Conservation (phyloP, 2,113 vertebrate species). For the Coreoperca whiteheadi region DNA sequence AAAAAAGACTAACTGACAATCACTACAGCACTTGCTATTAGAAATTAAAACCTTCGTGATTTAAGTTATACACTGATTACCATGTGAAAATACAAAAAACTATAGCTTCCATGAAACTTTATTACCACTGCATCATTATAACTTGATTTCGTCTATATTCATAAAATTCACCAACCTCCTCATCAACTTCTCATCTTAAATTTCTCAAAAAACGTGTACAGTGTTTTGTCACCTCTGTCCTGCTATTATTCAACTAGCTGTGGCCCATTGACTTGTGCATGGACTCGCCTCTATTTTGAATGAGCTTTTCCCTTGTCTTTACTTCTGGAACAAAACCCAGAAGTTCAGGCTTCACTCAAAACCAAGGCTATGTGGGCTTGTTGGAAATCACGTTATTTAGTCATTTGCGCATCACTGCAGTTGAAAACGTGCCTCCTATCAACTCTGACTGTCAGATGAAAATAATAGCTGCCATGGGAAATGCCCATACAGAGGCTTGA, state of each 20-base stretch:
- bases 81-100: too few relatives aligned
- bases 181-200: too few relatives aligned
- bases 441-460: not conserved
- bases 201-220: too few relatives aligned
- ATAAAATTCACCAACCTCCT: not conserved
- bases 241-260: too few relatives aligned
- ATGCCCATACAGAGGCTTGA: not conserved
- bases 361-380: not conserved
- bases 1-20: too few relatives aligned
- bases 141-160: not conserved
- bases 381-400: not conserved
- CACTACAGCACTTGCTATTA: too few relatives aligned
- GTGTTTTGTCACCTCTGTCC: too few relatives aligned
- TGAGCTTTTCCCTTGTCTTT: not conserved
- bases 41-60: not conserved
- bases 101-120: too few relatives aligned
- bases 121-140: not conserved
- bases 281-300: not conserved
- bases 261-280: not conserved
- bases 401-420: not conserved
- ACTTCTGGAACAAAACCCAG: not conserved
- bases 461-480: not conserved
- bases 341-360: not conserved
- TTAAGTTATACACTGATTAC: not conserved
- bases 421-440: not conserved